Base-by-base conservation (phyloP, 2,113 vertebrate genomes). In the Thunnus thynnus region DNA sequence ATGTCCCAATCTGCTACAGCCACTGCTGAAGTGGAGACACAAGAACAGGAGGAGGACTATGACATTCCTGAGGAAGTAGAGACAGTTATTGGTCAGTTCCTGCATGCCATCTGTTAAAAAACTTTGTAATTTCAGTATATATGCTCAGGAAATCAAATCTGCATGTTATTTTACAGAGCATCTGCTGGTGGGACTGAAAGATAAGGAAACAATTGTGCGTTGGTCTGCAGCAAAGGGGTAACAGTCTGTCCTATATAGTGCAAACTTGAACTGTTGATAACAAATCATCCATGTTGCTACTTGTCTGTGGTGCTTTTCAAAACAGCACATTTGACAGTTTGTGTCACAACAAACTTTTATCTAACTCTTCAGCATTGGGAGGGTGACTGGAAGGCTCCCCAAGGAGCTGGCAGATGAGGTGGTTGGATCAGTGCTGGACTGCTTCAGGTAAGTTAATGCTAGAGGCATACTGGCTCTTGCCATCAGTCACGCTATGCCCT, bases 211-310 rank as follows among this genome's bases (percentile, higher is more conserved):
- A 0, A 94, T 99, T 2, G 98, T 99, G 61, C 96, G 98, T 62
- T 99, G 98, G 98, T 99, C 98, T 91, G 97, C 98, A 41, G 98
- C 98, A 72, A 99, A 99, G 88, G 98, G 98, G 98, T 99, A 94
- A 65, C 1, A 10, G 18, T 61, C 10, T 46, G 20, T 67, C 55
- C 30, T 17, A 57, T 54, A 20, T 16, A 60, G 11, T 30, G 6
- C 12, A 76, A 50, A 66, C 12, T 13, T 68, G 13, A 76, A 57
- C n/a, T 64, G 48, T 17, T 68, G 69, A 56, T 46, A 18, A 30
- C 17, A 72, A 72, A 3, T 11, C 5, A 20, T 73, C 41, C 48
- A 3, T 85, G 52, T 73, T 58, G 10, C 32, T 74, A 17, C 71
- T 78, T 88, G 52, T 83, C 66, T 75, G 41, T 71, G 30, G 11